Evolutionary conservation across 2,888 invertebrate species (phyloP), one percentile per base, ranked within the genome.

Genomic region (Torymus texanus): DNA sequence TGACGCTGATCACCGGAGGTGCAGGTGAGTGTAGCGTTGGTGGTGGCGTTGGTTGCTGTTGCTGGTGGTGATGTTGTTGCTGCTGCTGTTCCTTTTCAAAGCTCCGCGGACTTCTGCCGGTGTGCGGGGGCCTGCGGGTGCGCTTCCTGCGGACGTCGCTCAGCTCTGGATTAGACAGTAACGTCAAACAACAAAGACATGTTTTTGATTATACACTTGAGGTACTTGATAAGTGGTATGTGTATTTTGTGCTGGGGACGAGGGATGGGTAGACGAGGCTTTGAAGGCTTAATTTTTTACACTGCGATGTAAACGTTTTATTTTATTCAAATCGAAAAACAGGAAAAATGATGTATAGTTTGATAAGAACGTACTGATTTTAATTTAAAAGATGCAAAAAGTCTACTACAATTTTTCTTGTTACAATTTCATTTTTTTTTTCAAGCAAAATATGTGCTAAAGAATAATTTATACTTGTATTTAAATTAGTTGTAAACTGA

Each of bases 131-230:
- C 85, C 89, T 89, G 84, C 89, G 90, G 83, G 87, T 86, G 72
- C 89, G 89, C 84, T 89, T 90, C 88, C 88, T 88, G 86, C 89
- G 88, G 86, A 89, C 86, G 82, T 90, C 89, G 84, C 87, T 88
- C 86, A 88, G 85, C 86, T 90, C 90, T 90, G 87, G 82, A 84
- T 86, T 78, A 75, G 66, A 68, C 5, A 4, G 62, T 63, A 50
- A 41, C n/a, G 53, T 41, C 50, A 76, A 83, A 80, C 68, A 83
- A 80, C 68, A 82, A 81, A 83, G 70, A 82, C 67, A 80, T 78
- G 75, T 80, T 80, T 82, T 79, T 18, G 24, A 75, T 41, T 41
- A 41, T 80, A 83, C 82, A 81, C 82, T 82, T 74, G 63, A 73
- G 41, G 79, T 78, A 78, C 68, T 79, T 68, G 3, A 41, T 41